These are phyloP conservation scores for Drosophila serrata DNA, from an alignment of 1,140 invertebrate species.

Conservation along the genomic window DNA sequence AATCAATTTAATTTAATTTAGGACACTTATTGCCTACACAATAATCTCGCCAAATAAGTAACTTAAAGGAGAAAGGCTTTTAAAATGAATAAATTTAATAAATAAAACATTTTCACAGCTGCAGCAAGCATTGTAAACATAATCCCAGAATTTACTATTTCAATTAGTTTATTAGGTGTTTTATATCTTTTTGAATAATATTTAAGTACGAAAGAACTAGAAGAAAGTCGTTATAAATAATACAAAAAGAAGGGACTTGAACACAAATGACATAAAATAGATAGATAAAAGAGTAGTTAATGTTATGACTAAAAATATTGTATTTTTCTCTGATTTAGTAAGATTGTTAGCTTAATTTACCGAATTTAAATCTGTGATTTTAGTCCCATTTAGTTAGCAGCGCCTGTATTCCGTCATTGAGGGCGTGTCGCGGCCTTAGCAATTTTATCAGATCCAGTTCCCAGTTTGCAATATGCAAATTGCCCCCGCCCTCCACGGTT, in stretches of 20 bases:
- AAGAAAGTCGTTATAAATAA: too few relatives aligned
- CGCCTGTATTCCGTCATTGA: constrained; percentile 19
- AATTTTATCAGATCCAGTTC: constrained; percentile 72
- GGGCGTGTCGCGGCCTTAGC: constrained; percentile 63
- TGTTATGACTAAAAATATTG: too few relatives aligned
- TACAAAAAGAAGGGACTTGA: too few relatives aligned
- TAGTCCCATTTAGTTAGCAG: neutral
- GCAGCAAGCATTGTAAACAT: too few relatives aligned
- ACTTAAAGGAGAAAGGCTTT: neutral
- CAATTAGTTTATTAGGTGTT: too few relatives aligned
- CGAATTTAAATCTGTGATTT: too few relatives aligned
- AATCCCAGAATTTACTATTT: too few relatives aligned
- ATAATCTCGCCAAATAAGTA: neutral
- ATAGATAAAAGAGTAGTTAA: too few relatives aligned
- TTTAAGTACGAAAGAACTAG: too few relatives aligned
- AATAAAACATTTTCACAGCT: neutral
- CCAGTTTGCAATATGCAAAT: constrained; percentile 71
- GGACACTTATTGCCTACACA: neutral
- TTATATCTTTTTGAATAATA: too few relatives aligned
- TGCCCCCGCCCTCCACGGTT: constrained; percentile 46
- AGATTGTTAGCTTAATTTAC: neutral
- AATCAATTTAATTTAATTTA: neutral
- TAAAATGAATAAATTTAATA: neutral
- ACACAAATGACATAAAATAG: too few relatives aligned
- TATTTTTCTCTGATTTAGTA: neutral